phyloP scores from a whole-genome alignment of 2,888 invertebrate genomes.

The Rotaria magnacalcarata region DNA sequence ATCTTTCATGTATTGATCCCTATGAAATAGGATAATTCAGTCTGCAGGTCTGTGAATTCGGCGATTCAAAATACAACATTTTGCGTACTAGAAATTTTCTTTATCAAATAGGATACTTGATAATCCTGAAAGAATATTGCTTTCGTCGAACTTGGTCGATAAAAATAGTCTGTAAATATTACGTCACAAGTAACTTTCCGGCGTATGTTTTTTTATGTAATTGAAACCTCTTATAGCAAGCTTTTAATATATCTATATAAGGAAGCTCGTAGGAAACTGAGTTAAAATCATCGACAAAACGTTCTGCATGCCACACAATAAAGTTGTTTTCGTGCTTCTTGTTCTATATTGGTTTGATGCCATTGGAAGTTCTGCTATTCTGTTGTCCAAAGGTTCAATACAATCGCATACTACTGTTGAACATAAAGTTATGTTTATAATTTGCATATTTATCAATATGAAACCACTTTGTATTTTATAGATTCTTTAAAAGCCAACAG shows the following conservation, averaged over 20 bases:
- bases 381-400: not conserved
- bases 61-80: not conserved
- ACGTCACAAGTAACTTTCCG: not conserved
- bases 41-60: not conserved
- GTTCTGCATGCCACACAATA: not conserved
- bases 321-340: not conserved
- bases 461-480: not conserved
- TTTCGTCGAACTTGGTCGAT: not conserved
- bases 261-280: not conserved
- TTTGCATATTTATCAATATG: not conserved
- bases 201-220: not conserved
- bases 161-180: not conserved
- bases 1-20: no score
- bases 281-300: not conserved
- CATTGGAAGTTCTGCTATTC: not conserved
- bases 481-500: not conserved
- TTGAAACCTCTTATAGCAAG: not conserved
- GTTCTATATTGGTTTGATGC: not conserved
- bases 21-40: no score
- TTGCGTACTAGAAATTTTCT: not conserved
- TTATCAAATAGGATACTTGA: not conserved
- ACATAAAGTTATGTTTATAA: not conserved
- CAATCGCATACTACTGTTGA: not conserved
- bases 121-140: not conserved
- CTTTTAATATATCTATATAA: not conserved